phyloP scores from a whole-genome alignment of 2,888 invertebrate genomes.

The Zaprionus lineosus region DNA sequence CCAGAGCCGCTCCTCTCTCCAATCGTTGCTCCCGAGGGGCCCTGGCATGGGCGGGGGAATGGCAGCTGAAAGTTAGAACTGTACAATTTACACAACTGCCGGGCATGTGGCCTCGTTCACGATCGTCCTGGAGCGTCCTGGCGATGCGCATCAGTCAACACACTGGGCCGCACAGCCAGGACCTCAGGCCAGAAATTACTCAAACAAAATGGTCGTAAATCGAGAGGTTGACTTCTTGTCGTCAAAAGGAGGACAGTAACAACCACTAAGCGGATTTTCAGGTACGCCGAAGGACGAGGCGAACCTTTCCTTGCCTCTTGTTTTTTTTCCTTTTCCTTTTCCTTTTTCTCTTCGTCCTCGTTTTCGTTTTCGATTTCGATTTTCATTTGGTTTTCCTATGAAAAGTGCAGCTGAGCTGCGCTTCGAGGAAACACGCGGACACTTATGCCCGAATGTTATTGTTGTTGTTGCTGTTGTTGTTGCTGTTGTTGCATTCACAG shows the following conservation, averaged over 20 bases:
- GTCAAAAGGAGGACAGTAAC: conserved; percentile 69
- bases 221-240: conserved; percentile 81
- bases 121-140: conserved; percentile 28
- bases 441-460: no score
- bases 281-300: conserved; percentile 37
- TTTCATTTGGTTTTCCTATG: conserved; percentile 35
- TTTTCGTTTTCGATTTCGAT: no score
- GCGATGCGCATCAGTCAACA: conserved; percentile 55
- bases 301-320: conserved; percentile 34
- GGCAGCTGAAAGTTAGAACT: conserved; percentile 70
- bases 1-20: no score
- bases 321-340: conserved; percentile 10
- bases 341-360: conserved; percentile 4
- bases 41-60: neutral
- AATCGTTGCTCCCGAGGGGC: conserved; percentile 6
- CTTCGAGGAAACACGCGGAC: conserved; percentile 54
- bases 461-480: neutral
- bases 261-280: conserved; percentile 70
- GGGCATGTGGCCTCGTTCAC: conserved; percentile 53
- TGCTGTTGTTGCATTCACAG: neutral
- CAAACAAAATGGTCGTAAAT: conserved; percentile 82
- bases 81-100: conserved; percentile 63
- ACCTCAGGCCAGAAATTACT: conserved; percentile 67
- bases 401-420: conserved; percentile 61
- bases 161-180: conserved; percentile 6